phyloP scores from a whole-genome alignment of 2,113 vertebrate species.

The Gambusia holbrooki region DNA sequence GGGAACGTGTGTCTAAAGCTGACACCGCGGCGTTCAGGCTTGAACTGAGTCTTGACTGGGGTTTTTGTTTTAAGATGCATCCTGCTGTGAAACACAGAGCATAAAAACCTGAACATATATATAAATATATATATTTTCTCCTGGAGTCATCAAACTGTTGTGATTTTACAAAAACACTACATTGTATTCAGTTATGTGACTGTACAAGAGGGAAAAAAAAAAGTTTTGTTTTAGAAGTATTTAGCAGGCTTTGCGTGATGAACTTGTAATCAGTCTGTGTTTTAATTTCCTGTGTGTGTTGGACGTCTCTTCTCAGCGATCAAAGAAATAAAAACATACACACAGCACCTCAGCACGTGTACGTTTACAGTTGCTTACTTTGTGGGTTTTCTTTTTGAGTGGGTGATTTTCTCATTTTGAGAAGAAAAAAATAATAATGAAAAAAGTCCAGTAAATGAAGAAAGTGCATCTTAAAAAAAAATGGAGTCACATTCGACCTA shows the following conservation, averaged over 20 bases:
- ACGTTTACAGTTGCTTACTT: background rate
- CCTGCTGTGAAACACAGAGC: background rate
- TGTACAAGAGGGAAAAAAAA: background rate
- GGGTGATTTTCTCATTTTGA: background rate
- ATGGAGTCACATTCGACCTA: background rate
- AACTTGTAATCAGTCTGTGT: conserved; percentile 22
- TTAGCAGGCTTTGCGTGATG: background rate
- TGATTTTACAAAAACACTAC: background rate
- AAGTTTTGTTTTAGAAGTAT: conserved; percentile 5
- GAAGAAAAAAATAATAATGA: too few relatives aligned
- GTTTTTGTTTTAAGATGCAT: background rate
- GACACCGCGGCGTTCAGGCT: too few relatives aligned
- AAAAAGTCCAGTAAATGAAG: background rate
- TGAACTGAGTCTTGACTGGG: background rate
- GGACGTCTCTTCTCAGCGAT: background rate
- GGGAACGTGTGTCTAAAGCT: too few relatives aligned
- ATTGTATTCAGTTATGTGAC: background rate
- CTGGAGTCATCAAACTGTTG: background rate
- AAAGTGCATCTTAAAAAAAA: background rate
- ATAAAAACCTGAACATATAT: background rate
- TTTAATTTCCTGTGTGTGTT: background rate
- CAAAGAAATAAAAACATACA: conserved; percentile 25
- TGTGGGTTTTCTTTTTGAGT: background rate
- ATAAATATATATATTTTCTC: background rate
- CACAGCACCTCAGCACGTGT: background rate